A percentile compares a stretch with the other conserved stretches of the same genome.
Conservation (phyloP, 2,888 invertebrate genomes). For the Plemyria rubiginata region DNA sequence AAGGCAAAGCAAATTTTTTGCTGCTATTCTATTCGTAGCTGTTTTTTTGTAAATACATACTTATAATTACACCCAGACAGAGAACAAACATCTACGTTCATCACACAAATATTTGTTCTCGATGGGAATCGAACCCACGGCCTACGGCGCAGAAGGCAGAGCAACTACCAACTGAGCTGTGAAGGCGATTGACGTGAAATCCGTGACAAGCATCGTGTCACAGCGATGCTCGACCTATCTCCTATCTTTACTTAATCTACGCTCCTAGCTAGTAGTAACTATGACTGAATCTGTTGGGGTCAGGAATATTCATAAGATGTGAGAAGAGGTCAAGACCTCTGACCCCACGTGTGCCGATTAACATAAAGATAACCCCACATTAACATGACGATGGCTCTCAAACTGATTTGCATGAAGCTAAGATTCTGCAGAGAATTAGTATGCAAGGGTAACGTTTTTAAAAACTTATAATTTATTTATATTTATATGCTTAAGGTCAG, state of each 20-base stretch:
- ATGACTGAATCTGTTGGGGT: conserved; percentile 50
- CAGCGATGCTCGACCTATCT: background rate
- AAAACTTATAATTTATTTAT: conserved; percentile 7
- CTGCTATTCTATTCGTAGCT: too few relatives aligned
- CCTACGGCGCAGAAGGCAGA: too few relatives aligned
- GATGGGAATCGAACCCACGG: too few relatives aligned
- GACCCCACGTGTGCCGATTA: conserved; percentile 71
- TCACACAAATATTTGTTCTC: too few relatives aligned
- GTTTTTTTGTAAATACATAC: too few relatives aligned
- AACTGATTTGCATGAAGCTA: conserved; percentile 69
- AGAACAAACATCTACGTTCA: too few relatives aligned
- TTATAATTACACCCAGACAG: too few relatives aligned
- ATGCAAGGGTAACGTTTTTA: conserved; percentile 29
- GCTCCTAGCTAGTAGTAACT: background rate
- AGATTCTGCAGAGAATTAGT: conserved; percentile 44
- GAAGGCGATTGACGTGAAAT: too few relatives aligned
- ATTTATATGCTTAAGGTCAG: conserved; percentile 5
- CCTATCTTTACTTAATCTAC: background rate
- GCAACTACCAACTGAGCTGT: too few relatives aligned
- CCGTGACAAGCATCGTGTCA: too few relatives aligned
- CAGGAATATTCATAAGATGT: conserved; percentile 44
- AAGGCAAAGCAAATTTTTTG: too few relatives aligned
- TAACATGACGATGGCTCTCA: conserved; percentile 38
- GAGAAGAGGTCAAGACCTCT: conserved; percentile 73
- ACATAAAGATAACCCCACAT: conserved; percentile 49